Conservation (phyloP, 2,797 vertebrate genomes). For the Paguma larvata region DNA sequence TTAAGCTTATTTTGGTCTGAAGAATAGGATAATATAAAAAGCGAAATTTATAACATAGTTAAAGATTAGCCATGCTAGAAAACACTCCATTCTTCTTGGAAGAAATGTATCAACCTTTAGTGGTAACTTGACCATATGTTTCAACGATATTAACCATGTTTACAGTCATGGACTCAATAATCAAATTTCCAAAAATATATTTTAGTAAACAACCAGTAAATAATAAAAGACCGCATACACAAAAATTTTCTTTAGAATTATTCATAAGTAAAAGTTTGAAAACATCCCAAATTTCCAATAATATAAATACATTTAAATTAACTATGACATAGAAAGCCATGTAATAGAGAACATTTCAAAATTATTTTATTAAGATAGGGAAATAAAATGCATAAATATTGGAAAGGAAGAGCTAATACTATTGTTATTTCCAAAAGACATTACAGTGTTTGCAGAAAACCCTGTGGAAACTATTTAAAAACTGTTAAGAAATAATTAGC, state of each 20-base stretch:
- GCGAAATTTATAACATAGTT: neutral
- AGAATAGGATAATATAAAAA: conserved; percentile 32
- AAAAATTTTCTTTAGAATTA: conserved; percentile 5
- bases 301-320: neutral
- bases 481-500: neutral
- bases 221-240: neutral
- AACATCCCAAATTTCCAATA: neutral
- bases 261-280: neutral
- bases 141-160: neutral
- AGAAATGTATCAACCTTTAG: neutral
- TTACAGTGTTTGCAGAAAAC: neutral
- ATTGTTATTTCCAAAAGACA: neutral
- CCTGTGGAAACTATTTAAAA: neutral
- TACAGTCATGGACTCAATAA: neutral
- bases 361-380: neutral
- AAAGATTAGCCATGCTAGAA: neutral
- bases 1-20: neutral
- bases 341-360: neutral
- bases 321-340: neutral
- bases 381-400: neutral
- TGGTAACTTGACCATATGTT: neutral
- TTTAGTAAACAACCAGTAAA: neutral
- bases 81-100: neutral
- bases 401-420: neutral
- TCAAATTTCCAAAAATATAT: neutral